Evolutionary conservation across 2,888 invertebrate genomes (phyloP), one percentile per base, ranked within the genome.

Genomic region (Himalopsyche tibetana): DNA sequence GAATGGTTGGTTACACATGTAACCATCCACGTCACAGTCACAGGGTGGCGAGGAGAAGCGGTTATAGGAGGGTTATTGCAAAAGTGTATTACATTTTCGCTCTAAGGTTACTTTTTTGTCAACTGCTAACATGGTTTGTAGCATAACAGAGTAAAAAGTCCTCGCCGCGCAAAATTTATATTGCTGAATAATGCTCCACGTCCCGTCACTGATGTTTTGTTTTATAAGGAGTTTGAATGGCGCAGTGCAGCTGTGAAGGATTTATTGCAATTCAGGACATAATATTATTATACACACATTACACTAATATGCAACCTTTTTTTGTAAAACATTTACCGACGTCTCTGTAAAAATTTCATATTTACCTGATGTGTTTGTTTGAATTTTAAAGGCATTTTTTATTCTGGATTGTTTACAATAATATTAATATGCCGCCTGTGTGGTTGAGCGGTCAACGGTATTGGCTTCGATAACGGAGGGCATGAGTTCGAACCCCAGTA

Each of bases 21-120:
- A 63, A 19, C 9, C 9, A 63, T 9, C 28, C 63, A 19, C 5
- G 63, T 63, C 28, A 11, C 63, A 28, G 63, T 63, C n/a, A 19
- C 63, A 19, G 28, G 28, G 63, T 63, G 63, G 63, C 8, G 19
- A 63, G 28, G 63, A 63, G 28, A 63, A 19, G 19, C n/a, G n/a
- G 63, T 28, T 63, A 63, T 63, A 63, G 19, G 19, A 63, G 8
- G 63, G 63, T 63, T 63, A 63, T 28, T 63, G 28, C 63, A 63
- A 63, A 63, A 51, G 63, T 63, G 63, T 63, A 63, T 63, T 63
- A 63, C 63, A 63, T 63, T 63, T 63, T 63, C 28, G 63, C 63
- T 63, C 63, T 63, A 19, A 19, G 63, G 63, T 19, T 63, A 63
- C 63, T 19, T 63, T 63, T 63, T 63, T 63, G 63, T 63, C 19